Base-by-base conservation (phyloP, 2,888 invertebrate genomes). In the Lymantria dispar region DNA sequence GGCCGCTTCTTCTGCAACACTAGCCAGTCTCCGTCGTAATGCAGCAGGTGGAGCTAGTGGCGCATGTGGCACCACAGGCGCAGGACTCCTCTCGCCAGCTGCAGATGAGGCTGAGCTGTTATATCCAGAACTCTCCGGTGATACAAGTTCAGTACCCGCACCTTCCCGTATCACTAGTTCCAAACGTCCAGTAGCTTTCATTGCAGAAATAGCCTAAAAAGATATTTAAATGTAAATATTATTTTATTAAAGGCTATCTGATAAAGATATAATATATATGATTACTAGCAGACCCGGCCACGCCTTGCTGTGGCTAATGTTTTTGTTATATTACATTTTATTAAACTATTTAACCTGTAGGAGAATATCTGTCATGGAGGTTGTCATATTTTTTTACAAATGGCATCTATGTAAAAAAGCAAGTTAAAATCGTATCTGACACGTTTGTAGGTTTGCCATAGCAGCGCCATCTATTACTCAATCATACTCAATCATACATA, bases 41-140 rank as follows among this genome's bases (percentile, higher is more conserved):
- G 94, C 94, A 74, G 95, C 95, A 40, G 95, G 94, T 0, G 89
- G 88, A 0, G 88, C 85, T 13, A 85, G 78, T 0, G 82, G 80
- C 11, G 56, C 63, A 40, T 70, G 69, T 0, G 82, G 72, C 3
- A 76, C 75, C 7, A 72, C 80, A 41, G 95, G 94, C 7, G 94
- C 94, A 0, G 89, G 89, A 72, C 94, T 94, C 60, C 95, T 93
- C 72, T 96, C 96, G 0, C 91, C 91, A 0, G 96, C 96, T 0
- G 96, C 94, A 29, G 95, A 95, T 58, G 96, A 96, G n/a, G 96
- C 95, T 0, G 96, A 96, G 72, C 96, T 96, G 74, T 96, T 96
- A 86, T 96, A 96, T 8, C 96, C 96, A 50, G 95, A 96, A 44
- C 96, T 96, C 83, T 96, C 96, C 8, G 95, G 95, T 0, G 96